phyloP scores from a whole-genome alignment of 1,140 invertebrate species.

The Uloborus diversus region DNA sequence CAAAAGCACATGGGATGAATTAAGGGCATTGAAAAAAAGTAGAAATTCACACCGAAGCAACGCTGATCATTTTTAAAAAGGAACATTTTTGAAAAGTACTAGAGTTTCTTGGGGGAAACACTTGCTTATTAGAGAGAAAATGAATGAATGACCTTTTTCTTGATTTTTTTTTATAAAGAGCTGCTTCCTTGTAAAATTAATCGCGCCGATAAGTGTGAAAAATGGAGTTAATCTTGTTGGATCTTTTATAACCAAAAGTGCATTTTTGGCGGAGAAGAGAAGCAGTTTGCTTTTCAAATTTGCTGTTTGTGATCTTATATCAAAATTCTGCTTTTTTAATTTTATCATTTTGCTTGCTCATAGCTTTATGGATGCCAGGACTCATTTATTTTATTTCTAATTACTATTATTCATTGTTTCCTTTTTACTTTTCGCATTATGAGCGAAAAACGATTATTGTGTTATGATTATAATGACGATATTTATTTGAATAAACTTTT shows the following conservation, averaged over 20 bases:
- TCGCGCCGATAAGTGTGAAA: conserved; percentile 30
- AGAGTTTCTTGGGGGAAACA: conserved; percentile 25
- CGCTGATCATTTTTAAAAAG: background rate
- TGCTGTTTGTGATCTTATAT: background rate
- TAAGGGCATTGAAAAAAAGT: conserved; percentile 27
- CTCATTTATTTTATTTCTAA: background rate
- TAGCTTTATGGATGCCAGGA: background rate
- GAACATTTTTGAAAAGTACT: conserved; percentile 16
- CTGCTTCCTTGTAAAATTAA: conserved; percentile 15
- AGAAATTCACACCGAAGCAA: background rate
- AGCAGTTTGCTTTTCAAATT: background rate
- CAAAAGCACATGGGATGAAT: conserved; percentile 23
- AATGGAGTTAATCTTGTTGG: conserved; percentile 17
- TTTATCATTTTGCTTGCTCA: background rate
- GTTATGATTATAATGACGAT: too few species aligned
- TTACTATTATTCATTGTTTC: too few species aligned
- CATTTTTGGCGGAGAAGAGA: background rate
- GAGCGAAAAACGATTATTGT: too few species aligned
- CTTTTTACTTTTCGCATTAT: too few species aligned
- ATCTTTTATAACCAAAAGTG: background rate
- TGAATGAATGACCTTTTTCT: conserved; percentile 1
- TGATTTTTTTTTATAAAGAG: background rate
- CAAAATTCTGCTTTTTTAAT: background rate
- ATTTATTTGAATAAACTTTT: too few species aligned
- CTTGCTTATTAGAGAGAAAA: conserved; percentile 15